Conservation (phyloP, 2,797 vertebrate genomes). For the Varecia variegata region DNA sequence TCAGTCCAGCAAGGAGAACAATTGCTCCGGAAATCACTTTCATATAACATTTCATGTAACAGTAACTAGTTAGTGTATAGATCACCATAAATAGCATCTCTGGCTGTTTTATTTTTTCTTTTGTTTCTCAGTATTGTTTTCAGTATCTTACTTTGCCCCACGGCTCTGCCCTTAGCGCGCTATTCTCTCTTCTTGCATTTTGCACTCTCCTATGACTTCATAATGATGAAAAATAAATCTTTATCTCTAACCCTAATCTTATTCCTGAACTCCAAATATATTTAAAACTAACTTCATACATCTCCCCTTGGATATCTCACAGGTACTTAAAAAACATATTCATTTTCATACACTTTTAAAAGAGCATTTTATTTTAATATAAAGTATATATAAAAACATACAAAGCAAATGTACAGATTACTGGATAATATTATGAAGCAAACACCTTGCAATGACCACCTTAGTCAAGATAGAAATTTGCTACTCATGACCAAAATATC, state of each 20-base stretch:
- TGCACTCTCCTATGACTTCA: background rate
- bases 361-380: background rate
- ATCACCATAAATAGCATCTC: background rate
- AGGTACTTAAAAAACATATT: background rate
- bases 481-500: background rate
- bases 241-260: background rate
- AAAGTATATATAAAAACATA: background rate
- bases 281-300: background rate
- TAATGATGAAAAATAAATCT: background rate
- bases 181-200: background rate
- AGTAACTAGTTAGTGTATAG: background rate
- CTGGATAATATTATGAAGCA: background rate
- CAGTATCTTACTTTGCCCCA: background rate
- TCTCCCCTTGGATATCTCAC: background rate
- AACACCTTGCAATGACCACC: background rate
- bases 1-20: background rate
- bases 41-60: background rate
- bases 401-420: background rate
- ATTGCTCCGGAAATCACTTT: background rate
- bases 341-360: background rate
- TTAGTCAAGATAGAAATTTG: background rate
- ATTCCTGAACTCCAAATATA: background rate
- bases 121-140: background rate
- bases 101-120: background rate
- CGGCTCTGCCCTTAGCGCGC: background rate